Percentiles rank a stretch among this genome's conserved stretches.
phyloP scores from a whole-genome alignment of 1,140 invertebrate species.

The Solen grandis region DNA sequence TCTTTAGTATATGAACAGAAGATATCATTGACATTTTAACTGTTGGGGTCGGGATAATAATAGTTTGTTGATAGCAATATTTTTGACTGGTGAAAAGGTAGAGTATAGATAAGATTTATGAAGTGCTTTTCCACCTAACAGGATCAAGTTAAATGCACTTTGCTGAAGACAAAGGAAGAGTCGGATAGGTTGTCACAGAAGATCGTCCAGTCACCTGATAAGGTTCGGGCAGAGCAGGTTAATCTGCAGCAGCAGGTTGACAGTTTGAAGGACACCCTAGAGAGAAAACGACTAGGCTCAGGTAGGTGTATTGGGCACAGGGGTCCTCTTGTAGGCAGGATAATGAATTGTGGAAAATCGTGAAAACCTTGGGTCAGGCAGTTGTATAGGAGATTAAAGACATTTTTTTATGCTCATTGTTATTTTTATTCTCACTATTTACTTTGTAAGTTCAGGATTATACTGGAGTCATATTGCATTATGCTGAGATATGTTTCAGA shows the following conservation, averaged over 20 bases:
- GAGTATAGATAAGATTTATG: neutral
- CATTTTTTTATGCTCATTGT: no score
- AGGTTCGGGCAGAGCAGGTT: slow-evolving; percentile 65
- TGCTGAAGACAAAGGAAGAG: slow-evolving; percentile 59
- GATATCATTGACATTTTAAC: neutral
- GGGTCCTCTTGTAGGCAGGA: no score
- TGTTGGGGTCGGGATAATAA: no score
- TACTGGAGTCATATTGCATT: no score
- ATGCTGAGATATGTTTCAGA: no score
- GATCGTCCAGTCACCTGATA: slow-evolving; percentile 71
- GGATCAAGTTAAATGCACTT: slow-evolving; percentile 61
- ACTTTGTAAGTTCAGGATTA: no score
- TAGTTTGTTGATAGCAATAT: neutral
- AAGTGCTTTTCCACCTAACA: slow-evolving; percentile 11
- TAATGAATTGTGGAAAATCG: no score
- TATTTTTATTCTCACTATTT: no score
- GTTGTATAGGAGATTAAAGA: no score
- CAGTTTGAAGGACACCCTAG: slow-evolving; percentile 51
- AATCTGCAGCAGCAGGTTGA: slow-evolving; percentile 57
- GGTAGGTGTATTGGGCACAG: neutral
- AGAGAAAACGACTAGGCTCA: slow-evolving; percentile 53
- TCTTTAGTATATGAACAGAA: neutral
- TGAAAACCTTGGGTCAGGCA: no score
- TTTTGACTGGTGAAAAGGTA: neutral
- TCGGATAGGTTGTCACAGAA: slow-evolving; percentile 68